Evolutionary conservation across 2,797 vertebrate species (phyloP), one percentile per base, ranked within the genome.

Genomic region (Pseudochaenichthys georgianus): DNA sequence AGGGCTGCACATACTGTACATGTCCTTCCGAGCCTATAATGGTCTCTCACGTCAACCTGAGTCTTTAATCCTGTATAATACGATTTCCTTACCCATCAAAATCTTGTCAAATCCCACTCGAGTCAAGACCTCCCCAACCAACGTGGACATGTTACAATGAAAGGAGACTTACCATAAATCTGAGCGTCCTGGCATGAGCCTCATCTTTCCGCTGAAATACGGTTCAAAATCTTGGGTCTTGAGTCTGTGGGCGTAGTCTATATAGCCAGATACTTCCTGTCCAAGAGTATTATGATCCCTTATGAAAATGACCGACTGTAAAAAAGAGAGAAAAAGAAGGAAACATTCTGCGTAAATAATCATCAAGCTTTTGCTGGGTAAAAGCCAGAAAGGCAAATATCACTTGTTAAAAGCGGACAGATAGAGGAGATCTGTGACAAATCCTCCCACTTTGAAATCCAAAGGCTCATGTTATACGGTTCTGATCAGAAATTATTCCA

Each of bases 251-350:
- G 96, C 92, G 73, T 95, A 97, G 94, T 98, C 96, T 48, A 97
- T 96, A 89, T 97, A 97, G 23, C 95, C 96, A 76, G 97, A 97
- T 74, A 98, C 92, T 92, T 97, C 96, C 85, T 97, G 96, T 80
- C 93, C 93, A 78, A 58, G 87, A 65, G 93, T 80, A 92, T 96
- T 97, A 84, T 65, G 92, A 89, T 96, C 96, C 88, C 95, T 95
- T 92, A 98, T 96, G 92, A 97, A 98, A 93, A 98, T 95, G 87
- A 97, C 93, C 0, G 96, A 96, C 97, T 98, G 91, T 68, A 92
- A 93, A 75, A 73, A 64, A 81, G 69, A 87, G 73, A 90, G 48
- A 91, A 76, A 91, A 72, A 89, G 80, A 78, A 83, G 78, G 67
- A 91, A 86, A 84, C 71, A 59, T 83, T 91, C 86, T 92, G 92